Base-by-base conservation (phyloP, 2,888 invertebrate species). In the Drosophila infuscata region DNA sequence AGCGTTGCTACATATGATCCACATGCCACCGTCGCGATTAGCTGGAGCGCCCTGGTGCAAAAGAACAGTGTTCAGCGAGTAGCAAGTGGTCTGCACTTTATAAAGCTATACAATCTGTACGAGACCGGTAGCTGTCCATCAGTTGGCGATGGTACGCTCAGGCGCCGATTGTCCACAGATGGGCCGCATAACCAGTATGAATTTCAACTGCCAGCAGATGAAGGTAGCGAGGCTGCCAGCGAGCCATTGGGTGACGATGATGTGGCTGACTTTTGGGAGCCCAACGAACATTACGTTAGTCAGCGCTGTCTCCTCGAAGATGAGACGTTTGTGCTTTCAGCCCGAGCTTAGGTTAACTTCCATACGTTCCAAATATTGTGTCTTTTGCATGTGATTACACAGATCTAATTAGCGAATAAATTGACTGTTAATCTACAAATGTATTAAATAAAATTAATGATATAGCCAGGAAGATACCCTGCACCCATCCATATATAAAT, bases 291-390 rank as follows among this genome's bases (percentile, higher is more conserved):
- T 41, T 91, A 91, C 79, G 92, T 93, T 17, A 91, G 91, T 15
- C 92, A 91, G 54, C 89, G 93, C 35, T 93, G 93, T 69, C 74
- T 93, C 8, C 71, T 93, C 3, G 92, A 93, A 61, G 93, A 93
- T 76, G 93, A 93, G 63, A 81, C 81, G 29, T 91, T 91, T 76
- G 74, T 87, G 32, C 63, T 90, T 25, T 43, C 91, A 30, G 81
- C 81, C 56, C 92, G 92, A 66, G 85, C 80, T 41, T 92, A 81
- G 53, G 52, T 66, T 57, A 58, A 53, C 77, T 76, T 62, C 53
- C 41, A 20, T n/a, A 56, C 70, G 59, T 79, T 79, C 68, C 69
- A 81, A 41, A 66, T 46, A 62, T 62, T 48, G 60, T 82, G 79
- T 80, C 64, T 75, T 80, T 80, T 65, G 77, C 54, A 46, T 71